Conservation (phyloP, 1,140 invertebrate genomes). For the Cepaea nemoralis region DNA sequence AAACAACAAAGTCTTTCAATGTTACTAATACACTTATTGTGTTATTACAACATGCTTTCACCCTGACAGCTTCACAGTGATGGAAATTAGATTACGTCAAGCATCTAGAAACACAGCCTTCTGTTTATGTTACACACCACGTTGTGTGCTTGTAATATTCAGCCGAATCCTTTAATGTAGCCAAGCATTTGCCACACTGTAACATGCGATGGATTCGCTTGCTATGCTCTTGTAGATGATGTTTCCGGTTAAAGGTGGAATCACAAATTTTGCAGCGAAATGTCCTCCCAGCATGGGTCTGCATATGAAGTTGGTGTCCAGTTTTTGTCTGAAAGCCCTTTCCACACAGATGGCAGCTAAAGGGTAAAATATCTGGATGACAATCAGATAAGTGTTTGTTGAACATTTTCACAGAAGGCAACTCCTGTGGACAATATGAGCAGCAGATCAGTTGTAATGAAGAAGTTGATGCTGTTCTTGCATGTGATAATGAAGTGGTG, state of each 20-base stretch:
- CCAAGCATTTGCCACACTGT: conserved; percentile 16
- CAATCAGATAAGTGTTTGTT: conserved; percentile 21
- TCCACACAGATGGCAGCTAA: background rate
- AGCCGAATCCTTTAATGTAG: background rate
- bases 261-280: conserved; percentile 6
- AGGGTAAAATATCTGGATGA: conserved; percentile 20
- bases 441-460: conserved; percentile 2
- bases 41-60: background rate
- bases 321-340: conserved; percentile 28
- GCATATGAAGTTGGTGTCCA: conserved; percentile 17
- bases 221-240: conserved; percentile 2
- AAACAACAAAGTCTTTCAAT: conserved; percentile 15
- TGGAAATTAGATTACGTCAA: background rate
- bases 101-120: background rate
- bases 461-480: background rate
- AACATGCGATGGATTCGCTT: background rate
- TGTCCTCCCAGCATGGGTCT: conserved; percentile 23
- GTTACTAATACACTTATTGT: background rate
- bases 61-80: background rate
- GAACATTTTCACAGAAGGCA: conserved; percentile 21
- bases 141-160: conserved; percentile 6
- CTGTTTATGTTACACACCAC: background rate
- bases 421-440: background rate
- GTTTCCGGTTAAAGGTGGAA: conserved; percentile 16
- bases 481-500: background rate